Percentiles rank a stretch among this genome's conserved stretches.
These are phyloP conservation scores for Stegastes partitus DNA, from an alignment of 2,113 vertebrate species.

Conservation along the genomic window DNA sequence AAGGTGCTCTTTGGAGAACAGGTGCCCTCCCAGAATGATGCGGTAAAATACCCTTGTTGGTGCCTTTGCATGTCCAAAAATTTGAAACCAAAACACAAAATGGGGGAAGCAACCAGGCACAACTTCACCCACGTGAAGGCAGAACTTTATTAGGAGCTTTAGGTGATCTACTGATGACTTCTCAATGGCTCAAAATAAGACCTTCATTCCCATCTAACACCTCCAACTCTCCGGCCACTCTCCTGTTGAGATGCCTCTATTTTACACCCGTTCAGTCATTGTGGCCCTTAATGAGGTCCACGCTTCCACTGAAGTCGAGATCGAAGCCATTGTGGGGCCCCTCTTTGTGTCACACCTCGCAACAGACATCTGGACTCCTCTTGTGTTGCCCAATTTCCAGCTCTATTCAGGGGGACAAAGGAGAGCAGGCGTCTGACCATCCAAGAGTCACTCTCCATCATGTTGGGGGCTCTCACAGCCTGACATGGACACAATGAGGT, in stretches of 20 bases:
- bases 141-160: neutral
- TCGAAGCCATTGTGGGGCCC: slow-evolving; percentile 50
- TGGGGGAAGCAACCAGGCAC: neutral
- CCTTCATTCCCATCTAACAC: slow-evolving; percentile 30
- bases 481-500: slow-evolving; percentile 82
- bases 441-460: slow-evolving; percentile 81
- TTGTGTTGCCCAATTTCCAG: slow-evolving; percentile 71
- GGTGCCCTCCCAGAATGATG: neutral
- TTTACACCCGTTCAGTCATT: slow-evolving; percentile 58
- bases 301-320: slow-evolving; percentile 57
- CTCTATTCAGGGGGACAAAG: slow-evolving; percentile 76
- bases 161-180: slow-evolving; percentile 13
- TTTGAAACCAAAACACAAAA: neutral
- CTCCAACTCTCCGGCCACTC: slow-evolving; percentile 20
- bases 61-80: neutral
- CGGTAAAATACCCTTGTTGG: neutral
- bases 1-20: neutral
- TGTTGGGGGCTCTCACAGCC: slow-evolving; percentile 59
- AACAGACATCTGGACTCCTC: slow-evolving; percentile 79
- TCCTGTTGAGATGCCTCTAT: slow-evolving; percentile 58
- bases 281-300: slow-evolving; percentile 68
- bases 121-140: neutral
- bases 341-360: slow-evolving; percentile 66
- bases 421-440: slow-evolving; percentile 64
- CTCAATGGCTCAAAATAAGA: slow-evolving; percentile 30